phyloP scores from a whole-genome alignment of 2,888 invertebrate genomes.

The Hypomecis punctinalis region DNA sequence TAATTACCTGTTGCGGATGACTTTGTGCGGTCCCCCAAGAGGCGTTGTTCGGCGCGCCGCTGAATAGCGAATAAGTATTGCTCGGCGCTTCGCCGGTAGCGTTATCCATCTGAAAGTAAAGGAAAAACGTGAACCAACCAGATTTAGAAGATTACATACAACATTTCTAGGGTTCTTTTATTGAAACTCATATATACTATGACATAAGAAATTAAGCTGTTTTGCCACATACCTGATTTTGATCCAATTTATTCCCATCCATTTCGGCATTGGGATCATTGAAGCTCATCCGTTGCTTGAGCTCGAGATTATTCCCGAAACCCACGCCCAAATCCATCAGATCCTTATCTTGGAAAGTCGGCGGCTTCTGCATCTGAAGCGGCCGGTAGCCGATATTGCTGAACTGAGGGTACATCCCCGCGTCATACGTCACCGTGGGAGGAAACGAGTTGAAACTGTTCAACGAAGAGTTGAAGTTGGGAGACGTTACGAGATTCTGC shows the following conservation, averaged over 20 bases:
- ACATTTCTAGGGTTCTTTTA: slow-evolving; percentile 1
- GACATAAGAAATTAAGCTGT: too few species aligned
- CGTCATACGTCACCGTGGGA: slow-evolving; percentile 67
- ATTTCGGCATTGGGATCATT: slow-evolving; percentile 54
- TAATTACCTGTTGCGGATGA: slow-evolving; percentile 59
- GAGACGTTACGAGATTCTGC: slow-evolving; percentile 66
- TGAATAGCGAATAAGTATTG: slow-evolving; percentile 85
- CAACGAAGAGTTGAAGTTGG: slow-evolving; percentile 69
- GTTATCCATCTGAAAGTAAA: slow-evolving; percentile 23
- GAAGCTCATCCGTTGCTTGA: slow-evolving; percentile 64
- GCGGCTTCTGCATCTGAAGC: slow-evolving; percentile 61
- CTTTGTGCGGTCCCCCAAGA: slow-evolving; percentile 58
- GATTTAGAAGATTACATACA: too few species aligned
- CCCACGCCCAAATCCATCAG: slow-evolving; percentile 58
- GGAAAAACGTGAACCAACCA: too few species aligned
- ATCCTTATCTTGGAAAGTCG: slow-evolving; percentile 60
- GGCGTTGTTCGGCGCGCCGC: slow-evolving; percentile 73
- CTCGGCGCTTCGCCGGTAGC: slow-evolving; percentile 48
- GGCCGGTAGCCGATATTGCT: slow-evolving; percentile 66
- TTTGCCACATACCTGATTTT: slow-evolving; percentile 56
- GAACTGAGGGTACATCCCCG: slow-evolving; percentile 78
- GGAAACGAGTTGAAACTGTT: slow-evolving; percentile 66
- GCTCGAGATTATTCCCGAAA: slow-evolving; percentile 58
- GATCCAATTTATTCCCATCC: slow-evolving; percentile 58
- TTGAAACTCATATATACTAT: too few species aligned